Conservation (phyloP, 2,888 invertebrate species). For the Coronaproctus castanopsis region DNA sequence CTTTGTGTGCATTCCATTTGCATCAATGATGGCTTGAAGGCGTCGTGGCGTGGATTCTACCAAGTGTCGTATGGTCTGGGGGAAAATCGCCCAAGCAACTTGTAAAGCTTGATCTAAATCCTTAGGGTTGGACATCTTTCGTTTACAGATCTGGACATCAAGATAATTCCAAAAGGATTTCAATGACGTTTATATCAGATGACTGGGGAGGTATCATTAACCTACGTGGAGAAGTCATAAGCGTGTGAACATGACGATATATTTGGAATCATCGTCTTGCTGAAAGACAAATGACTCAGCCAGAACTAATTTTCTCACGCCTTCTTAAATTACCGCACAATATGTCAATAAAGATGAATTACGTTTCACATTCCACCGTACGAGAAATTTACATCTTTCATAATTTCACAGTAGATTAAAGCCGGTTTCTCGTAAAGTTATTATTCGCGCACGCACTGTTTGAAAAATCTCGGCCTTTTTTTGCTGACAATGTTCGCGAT, state of each 20-base stretch:
- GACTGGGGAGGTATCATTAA: no score
- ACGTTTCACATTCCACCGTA: no score
- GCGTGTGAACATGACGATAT: background rate
- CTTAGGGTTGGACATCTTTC: background rate
- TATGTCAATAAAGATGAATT: no score
- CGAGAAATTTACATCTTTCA: no score
- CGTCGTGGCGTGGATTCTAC: background rate
- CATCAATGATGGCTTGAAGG: background rate
- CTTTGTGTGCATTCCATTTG: background rate
- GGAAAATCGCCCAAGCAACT: background rate
- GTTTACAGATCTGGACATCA: background rate
- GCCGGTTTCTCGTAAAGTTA: no score
- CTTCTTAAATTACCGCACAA: background rate
- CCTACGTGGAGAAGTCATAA: background rate
- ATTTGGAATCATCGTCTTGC: background rate
- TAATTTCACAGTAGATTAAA: no score
- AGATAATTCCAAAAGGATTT: background rate
- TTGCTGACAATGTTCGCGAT: no score
- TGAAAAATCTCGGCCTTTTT: no score
- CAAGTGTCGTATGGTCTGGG: background rate
- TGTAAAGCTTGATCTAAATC: background rate
- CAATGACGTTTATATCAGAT: background rate
- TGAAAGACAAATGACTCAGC: background rate
- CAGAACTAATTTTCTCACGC: background rate
- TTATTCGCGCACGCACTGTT: no score